Base-by-base conservation (phyloP, 2,888 invertebrate genomes). In the Coelinius sp. region DNA sequence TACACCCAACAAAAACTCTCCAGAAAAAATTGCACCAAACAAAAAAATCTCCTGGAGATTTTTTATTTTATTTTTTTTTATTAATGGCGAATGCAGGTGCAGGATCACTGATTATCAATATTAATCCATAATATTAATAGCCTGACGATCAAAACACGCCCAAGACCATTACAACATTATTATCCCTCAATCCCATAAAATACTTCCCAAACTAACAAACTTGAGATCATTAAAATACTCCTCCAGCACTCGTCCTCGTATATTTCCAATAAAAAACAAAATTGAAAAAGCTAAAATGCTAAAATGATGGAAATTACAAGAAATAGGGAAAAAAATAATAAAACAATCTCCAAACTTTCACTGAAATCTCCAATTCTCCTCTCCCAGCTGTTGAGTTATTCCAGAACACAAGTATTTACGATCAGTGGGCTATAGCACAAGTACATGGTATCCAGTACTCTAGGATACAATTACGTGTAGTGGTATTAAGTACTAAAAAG, bases 311-410 rank as follows among this genome's bases (percentile, higher is more conserved):
- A n/a, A n/a, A n/a, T n/a, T n/a, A n/a, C n/a, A n/a, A 31, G 35
- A 17, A 14, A 17, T 7, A 25, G 17, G n/a, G 27, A 52, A 24
- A 52, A 49, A 49, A 24, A 22, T 12, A 52, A 14, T 6, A 6
- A 20, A 35, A 59, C 31, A 31, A 59, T 59, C 59, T 31, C 31
- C 20, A 59, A 59, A 59, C 35, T 59, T 35, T 59, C 14, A 20
- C 59, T 31, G 59, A 59, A 59, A 59, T 14, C 14, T 59, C 59
- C 59, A 59, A 59, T 59, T 59, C 31, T 17, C 25, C 20, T 59
- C n/a, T n/a, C n/a, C n/a, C 59, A 31, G 35, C 59, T 59, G 35
- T 35, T 31, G 35, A 59, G 59, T 59, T 59, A 59, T 59, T 59
- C 20, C 31, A n/a, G 31, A 14, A 20, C 31, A 20, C 31, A 10